Base-by-base conservation (phyloP, 2,797 vertebrate genomes). In the Hirundo rustica region DNA sequence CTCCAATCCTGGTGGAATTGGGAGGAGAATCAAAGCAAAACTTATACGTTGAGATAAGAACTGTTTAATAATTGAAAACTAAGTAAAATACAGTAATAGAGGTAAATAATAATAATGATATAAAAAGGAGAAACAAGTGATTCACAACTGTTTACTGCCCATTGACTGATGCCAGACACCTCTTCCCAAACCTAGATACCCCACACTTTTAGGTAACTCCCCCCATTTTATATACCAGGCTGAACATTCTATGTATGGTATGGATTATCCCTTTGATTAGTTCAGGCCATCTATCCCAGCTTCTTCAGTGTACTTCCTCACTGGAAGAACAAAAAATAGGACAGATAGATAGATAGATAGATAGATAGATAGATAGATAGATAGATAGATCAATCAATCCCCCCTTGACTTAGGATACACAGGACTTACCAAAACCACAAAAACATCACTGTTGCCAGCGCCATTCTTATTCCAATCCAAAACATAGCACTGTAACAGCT, bases 1-100 rank as follows among this genome's bases (percentile, higher is more conserved):
- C 16, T 22, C 34, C 12, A 15, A 23, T 8, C 8, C 17, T 23
- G n/a, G 22, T 32, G 10, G n/a, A 47, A 54, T 3, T 0, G 0
- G 13, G 8, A 64, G 10, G 16, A 29, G 7, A 71, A 38, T 61
- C 14, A 64, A 47, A 72, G 8, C 12, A 47, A 55, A 47, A 40
- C 15, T 64, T 64, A 19, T 13, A 20, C 11, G 13, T 11, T 20
- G n/a, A 62, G 27, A 62, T 18, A 38, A 55, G 29, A 42, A 58
- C 7, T n/a, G 40, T 58, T 40, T 22, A 48, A 29, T 80, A 40
- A n/a, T 19, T 54, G 16, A 62, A 47, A 38, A 64, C 22, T 47
- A n/a, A 47, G 5, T 18, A 62, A 72, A 38, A 62, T 54, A 27
- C 6, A 45, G 18, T 32, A 32, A 22, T 27, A 21, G 8, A 30